Evolutionary conservation across 2,113 vertebrate species (phyloP).

Genomic region (Anolis sagrei): DNA sequence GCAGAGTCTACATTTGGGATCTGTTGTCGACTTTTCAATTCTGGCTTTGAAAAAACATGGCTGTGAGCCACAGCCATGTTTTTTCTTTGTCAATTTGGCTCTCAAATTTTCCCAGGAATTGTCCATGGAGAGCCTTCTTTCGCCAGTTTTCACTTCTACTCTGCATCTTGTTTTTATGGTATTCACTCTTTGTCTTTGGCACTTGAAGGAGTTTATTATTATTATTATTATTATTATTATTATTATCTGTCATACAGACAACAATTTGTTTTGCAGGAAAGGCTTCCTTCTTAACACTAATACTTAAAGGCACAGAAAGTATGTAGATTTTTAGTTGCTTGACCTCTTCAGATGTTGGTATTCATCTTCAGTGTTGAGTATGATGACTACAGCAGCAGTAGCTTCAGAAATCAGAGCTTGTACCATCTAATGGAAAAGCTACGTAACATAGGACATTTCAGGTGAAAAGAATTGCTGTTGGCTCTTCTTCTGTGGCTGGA

Average conservation of each 20-base stretch:
- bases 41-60: no score
- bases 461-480: neutral
- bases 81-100: no score
- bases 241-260: conserved; percentile 19
- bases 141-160: no score
- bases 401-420: conserved; percentile 27
- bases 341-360: conserved; percentile 31
- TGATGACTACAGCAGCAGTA: conserved; percentile 22
- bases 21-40: no score
- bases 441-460: neutral
- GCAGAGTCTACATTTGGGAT: no score
- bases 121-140: no score
- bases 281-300: conserved; percentile 31
- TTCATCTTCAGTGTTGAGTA: conserved; percentile 61
- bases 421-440: neutral
- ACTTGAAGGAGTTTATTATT: no score
- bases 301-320: conserved; percentile 68
- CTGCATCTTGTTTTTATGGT: no score
- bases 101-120: no score
- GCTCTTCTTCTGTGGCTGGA: conserved; percentile 28
- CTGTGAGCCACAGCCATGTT: no score
- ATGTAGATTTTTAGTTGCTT: conserved; percentile 56
- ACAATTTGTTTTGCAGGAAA: conserved; percentile 40
- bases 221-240: no score
- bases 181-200: no score